Conservation (phyloP, 2,113 vertebrate genomes). For the Ivindomyrus marchei region DNA sequence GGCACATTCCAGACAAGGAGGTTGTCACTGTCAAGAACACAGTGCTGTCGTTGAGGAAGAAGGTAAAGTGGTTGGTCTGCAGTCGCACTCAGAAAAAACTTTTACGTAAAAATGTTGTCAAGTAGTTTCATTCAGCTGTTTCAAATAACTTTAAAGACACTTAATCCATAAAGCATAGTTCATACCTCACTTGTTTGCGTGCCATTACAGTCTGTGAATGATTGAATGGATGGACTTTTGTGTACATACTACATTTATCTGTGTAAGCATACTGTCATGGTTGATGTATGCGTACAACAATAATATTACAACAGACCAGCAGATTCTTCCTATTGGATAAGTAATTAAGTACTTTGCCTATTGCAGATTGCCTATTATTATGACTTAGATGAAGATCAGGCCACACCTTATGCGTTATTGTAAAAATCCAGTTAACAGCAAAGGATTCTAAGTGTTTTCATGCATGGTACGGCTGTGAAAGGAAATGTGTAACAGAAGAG, state of each 20-base stretch:
- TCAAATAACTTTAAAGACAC: background rate
- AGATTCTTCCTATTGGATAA: background rate
- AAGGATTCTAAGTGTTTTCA: background rate
- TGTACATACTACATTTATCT: background rate
- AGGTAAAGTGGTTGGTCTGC: conserved; percentile 56
- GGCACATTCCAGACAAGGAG: conserved; percentile 74
- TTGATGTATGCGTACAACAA: background rate
- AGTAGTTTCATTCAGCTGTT: background rate
- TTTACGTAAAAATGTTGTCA: background rate
- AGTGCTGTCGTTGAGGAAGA: conserved; percentile 71
- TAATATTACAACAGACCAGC: background rate
- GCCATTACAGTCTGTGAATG: background rate
- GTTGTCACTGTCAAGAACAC: conserved; percentile 73
- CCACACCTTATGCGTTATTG: too few species aligned
- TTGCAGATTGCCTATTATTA: background rate
- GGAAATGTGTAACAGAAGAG: too few species aligned
- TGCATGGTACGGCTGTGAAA: too few species aligned
- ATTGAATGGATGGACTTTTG: background rate
- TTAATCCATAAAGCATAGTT: background rate
- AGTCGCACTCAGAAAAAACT: background rate
- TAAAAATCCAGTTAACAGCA: too few species aligned
- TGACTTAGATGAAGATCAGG: background rate
- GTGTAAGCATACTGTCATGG: background rate
- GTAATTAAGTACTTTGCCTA: background rate
- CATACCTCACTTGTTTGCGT: background rate